Conservation (phyloP, 2,888 invertebrate species). For the Phaonia tiefii region DNA sequence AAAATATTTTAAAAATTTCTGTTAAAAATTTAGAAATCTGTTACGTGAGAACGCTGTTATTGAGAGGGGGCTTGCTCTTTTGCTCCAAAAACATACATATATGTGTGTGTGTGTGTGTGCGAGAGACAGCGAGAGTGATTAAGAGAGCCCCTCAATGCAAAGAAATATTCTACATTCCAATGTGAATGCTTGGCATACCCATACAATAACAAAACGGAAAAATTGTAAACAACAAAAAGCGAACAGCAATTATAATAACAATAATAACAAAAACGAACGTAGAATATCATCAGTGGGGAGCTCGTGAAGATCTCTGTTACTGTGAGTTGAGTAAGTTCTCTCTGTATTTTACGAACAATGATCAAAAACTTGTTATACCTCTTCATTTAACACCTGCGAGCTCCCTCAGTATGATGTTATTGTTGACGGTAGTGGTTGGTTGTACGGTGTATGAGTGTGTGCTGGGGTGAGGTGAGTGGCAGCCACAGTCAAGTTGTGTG, state of each 20-base stretch:
- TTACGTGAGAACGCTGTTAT: conserved; percentile 27
- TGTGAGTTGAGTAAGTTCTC: neutral
- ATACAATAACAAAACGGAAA: conserved; percentile 60
- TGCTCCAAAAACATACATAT: no score
- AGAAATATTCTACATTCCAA: conserved; percentile 67
- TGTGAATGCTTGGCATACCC: conserved; percentile 63
- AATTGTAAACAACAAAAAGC: conserved; percentile 25
- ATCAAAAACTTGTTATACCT: conserved; percentile 59
- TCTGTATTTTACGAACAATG: neutral
- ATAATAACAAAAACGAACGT: conserved; percentile 44
- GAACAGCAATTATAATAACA: conserved; percentile 6
- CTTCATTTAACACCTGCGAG: conserved; percentile 62
- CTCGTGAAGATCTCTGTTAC: neutral
- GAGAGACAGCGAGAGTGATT: neutral
- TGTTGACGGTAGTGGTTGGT: neutral
- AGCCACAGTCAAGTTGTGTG: no score
- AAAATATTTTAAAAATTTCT: conserved; percentile 70
- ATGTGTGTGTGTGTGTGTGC: no score
- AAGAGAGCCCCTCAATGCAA: conserved; percentile 1
- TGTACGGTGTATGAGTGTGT: neutral
- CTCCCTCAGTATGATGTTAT: conserved; percentile 36
- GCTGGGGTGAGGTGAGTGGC: no score
- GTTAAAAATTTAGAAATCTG: conserved; percentile 28
- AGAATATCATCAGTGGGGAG: conserved; percentile 1
- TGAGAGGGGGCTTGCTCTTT: conserved; percentile 20